Evolutionary conservation across 2,113 vertebrate species (phyloP), one percentile per base, ranked within the genome.

Genomic region (Laticauda colubrina): DNA sequence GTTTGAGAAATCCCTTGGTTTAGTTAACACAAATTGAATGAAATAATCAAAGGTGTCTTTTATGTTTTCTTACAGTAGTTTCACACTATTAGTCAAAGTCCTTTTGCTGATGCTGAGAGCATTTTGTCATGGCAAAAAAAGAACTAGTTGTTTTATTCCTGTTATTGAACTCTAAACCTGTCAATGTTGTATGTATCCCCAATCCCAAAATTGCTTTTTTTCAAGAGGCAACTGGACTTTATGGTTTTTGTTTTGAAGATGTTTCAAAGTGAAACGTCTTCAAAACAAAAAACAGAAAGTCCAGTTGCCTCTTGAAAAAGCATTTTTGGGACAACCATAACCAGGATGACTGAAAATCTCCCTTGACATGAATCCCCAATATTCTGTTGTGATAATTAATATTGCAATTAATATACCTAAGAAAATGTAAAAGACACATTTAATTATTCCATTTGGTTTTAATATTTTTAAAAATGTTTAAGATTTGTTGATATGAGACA

Each of bases 371-470:
- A 9, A 85, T 85, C 39, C 26, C n/a, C 5, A 85, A 9, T 23
- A 85, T 43, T 85, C 39, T 75, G n/a, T 75, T 34, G 64, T 26
- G 24, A 61, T 61, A 1, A 29, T 61, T 61, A 61, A 61, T 61
- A 61, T 59, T 61, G 24, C 59, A 61, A 61, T 61, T 26, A 61
- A 61, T 61, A 9, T 26, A 97, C 97, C 97, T 97, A 98, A 92
- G 96, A 96, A 98, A 97, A 98, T 98, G 98, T 97, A 98, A 98
- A 98, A 98, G 98, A 97, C 98, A 98, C 97, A 93, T 93, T 94
- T 92, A 92, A 94, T 95, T 95, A 95, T 97, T 97, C 95, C 89
- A 92, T 97, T 95, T 97, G 96, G 97, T 97, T 97, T 98, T 64
- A n/a, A 75, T 75, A 75, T 14, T 75, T 34, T 18, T 34, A 2